Conservation (phyloP, 2,113 vertebrate species). For the Centrocercus urophasianus region DNA sequence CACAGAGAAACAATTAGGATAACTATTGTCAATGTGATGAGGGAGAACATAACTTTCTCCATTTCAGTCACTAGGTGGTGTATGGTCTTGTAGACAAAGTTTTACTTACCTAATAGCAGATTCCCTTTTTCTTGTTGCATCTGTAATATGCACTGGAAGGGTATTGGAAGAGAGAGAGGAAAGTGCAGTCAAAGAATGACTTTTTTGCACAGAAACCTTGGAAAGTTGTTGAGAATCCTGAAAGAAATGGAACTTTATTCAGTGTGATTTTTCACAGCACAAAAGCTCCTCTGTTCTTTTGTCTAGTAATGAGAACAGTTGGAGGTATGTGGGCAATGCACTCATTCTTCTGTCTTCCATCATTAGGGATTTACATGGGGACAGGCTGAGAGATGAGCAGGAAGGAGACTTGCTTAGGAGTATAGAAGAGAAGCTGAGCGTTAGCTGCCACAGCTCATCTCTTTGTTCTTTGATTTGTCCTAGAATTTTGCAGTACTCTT, state of each 20-base stretch:
- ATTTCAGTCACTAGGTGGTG: background rate
- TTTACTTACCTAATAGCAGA: constrained; percentile 86
- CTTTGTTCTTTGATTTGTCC: background rate
- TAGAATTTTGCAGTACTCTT: background rate
- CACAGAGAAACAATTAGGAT: background rate
- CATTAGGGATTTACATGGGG: background rate
- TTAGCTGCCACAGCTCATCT: background rate
- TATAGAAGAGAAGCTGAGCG: background rate
- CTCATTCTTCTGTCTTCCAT: background rate
- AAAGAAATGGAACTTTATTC: constrained; percentile 29
- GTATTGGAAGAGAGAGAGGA: constrained; percentile 88
- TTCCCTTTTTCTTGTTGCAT: constrained; percentile 86
- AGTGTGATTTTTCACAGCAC: background rate
- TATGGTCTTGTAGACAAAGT: background rate
- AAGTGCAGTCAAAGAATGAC: constrained; percentile 82
- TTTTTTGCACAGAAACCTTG: constrained; percentile 75
- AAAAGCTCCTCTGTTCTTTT: background rate
- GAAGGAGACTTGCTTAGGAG: background rate
- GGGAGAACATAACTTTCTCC: background rate
- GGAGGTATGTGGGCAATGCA: background rate
- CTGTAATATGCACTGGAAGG: constrained; percentile 90
- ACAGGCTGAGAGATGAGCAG: background rate
- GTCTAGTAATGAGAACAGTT: background rate
- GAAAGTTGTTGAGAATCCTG: constrained; percentile 70
- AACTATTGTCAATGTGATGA: background rate